Base-by-base conservation (phyloP, 2,797 vertebrate species). In the Hoplostethus mediterraneus region DNA sequence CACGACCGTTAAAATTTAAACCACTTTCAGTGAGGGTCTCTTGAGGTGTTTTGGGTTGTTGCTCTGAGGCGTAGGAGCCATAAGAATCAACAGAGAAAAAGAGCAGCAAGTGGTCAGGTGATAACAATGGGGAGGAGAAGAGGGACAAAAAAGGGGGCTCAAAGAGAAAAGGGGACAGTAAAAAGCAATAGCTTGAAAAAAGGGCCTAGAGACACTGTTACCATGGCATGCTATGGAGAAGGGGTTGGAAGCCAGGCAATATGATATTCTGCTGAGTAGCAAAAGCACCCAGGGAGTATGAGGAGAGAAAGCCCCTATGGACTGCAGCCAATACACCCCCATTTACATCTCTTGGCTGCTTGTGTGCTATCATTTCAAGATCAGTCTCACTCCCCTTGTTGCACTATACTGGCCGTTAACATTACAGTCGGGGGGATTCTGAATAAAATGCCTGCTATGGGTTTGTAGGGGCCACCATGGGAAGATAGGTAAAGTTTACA, bases 211-310 rank as follows among this genome's bases (percentile, higher is more conserved):
- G 95, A 94, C 95, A 96, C 95, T 95, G 95, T 95, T 96, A 96
- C 95, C 95, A 96, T 95, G 95, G 95, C 97, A 98, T 98, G 97
- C 97, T 97, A 96, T 96, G 96, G 95, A 95, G 92, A 95, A 94
- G 94, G 95, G 95, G 94, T 96, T 94, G 94, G 94, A 97, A 96
- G 96, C 95, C 96, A 98, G 94, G 96, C 96, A 96, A 96, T 95
- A 95, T 95, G 95, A 96, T 87, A 93, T 80, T 95, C 91, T 94
- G 91, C 95, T 90, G 94, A 95, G 95, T 94, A 93, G 95, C 93
- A 93, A 95, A 96, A 96, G 95, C 95, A 96, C 94, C 94, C 93
- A 93, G 92, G 90, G 94, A 95, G 90, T 86, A 93, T 95, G 94
- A 94, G 90, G 93, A 93, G 93, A 94, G 90, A 84, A 95, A 93